Evolutionary conservation across 2,113 vertebrate species (phyloP).

Genomic region (Chionodraco myersi): DNA sequence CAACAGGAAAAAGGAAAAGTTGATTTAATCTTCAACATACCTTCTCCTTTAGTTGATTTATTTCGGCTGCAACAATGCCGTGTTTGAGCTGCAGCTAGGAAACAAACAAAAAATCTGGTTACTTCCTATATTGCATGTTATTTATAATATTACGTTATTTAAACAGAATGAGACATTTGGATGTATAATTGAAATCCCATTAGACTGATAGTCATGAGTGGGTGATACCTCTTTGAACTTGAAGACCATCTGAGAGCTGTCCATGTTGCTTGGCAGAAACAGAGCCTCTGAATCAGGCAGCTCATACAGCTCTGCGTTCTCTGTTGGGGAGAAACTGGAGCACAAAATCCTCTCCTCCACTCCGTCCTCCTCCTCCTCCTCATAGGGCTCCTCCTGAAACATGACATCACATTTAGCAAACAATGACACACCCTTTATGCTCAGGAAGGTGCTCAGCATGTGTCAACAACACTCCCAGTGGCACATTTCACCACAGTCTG

Average conservation of each 20-base stretch:
- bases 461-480: slow-evolving; percentile 57
- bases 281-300: slow-evolving; percentile 89
- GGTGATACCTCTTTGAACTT: slow-evolving; percentile 90
- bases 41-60: slow-evolving; percentile 88
- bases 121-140: background rate
- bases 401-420: slow-evolving; percentile 31
- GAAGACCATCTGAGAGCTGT: slow-evolving; percentile 87
- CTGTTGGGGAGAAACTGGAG: slow-evolving; percentile 85
- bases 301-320: slow-evolving; percentile 88
- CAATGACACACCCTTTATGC: slow-evolving; percentile 40
- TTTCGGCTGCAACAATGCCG: slow-evolving; percentile 86
- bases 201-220: background rate
- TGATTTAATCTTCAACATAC: slow-evolving; percentile 72
- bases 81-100: slow-evolving; percentile 90
- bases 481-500: slow-evolving; percentile 22
- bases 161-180: background rate
- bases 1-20: too few relatives aligned
- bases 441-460: slow-evolving; percentile 22
- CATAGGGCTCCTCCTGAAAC: slow-evolving; percentile 85
- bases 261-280: slow-evolving; percentile 88
- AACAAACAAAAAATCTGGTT: slow-evolving; percentile 30
- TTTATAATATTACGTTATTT: background rate
- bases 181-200: slow-evolving; percentile 1
- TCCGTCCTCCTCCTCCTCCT: slow-evolving; percentile 87
- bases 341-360: slow-evolving; percentile 86